Conservation (phyloP, 2,113 vertebrate genomes). For the Rousettus leschenaultii region DNA sequence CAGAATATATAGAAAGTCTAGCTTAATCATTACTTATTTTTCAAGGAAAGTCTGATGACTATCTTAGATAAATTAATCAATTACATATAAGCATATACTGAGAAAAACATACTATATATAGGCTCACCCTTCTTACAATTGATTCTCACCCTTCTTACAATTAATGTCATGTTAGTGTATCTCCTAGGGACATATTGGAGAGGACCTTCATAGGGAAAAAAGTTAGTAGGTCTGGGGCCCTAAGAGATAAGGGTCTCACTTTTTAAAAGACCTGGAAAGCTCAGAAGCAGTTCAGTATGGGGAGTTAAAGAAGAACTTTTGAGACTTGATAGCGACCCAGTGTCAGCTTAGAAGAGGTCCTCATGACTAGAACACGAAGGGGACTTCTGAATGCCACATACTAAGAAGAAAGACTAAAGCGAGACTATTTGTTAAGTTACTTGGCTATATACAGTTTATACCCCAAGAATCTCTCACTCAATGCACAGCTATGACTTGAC, state of each 20-base stretch:
- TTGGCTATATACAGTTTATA: background rate
- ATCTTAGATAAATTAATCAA: slow-evolving; percentile 2
- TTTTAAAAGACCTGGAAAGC: background rate
- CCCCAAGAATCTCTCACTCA: background rate
- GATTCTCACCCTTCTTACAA: background rate
- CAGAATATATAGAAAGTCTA: background rate
- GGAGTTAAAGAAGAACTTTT: background rate
- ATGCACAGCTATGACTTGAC: background rate
- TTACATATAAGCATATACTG: background rate
- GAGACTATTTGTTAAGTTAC: background rate
- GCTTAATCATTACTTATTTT: slow-evolving; percentile 14
- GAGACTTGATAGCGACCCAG: background rate
- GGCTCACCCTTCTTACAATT: background rate
- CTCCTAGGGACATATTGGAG: background rate
- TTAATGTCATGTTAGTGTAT: background rate
- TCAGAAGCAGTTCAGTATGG: background rate
- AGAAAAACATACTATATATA: background rate
- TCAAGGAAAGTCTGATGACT: background rate
- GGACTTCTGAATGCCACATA: background rate
- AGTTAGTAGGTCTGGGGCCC: background rate
- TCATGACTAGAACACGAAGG: background rate
- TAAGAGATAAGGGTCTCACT: background rate
- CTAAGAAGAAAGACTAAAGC: background rate
- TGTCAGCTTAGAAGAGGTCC: background rate
- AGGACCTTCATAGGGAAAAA: background rate